phyloP scores from a whole-genome alignment of 2,797 vertebrate genomes.

The Streptopelia turtur region DNA sequence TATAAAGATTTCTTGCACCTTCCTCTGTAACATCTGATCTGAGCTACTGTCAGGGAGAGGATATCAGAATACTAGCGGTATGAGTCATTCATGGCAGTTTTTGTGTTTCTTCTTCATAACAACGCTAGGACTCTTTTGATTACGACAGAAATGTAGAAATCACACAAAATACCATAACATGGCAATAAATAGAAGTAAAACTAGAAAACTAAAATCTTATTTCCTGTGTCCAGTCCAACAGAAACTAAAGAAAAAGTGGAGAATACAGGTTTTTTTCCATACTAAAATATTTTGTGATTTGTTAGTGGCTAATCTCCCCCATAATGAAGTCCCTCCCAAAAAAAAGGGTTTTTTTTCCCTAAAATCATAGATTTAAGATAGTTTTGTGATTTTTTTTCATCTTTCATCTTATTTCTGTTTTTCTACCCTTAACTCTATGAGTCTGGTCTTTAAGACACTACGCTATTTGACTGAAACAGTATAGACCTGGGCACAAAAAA shows the following conservation, averaged over 20 bases:
- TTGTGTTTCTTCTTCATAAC: not conserved
- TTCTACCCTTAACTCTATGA: not conserved
- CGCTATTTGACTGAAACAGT: not conserved
- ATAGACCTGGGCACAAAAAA: not conserved
- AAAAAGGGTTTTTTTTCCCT: not conserved
- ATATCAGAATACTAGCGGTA: constrained; percentile 17
- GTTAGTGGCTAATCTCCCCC: not conserved
- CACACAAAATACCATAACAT: not conserved
- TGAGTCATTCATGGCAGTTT: constrained; percentile 22
- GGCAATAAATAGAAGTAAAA: not conserved
- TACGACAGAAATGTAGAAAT: not conserved
- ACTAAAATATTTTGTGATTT: not conserved
- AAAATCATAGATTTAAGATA: not conserved
- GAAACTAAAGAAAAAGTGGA: not conserved
- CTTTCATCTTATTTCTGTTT: not conserved
- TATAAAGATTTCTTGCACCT: constrained; percentile 8
- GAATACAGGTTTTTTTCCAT: not conserved
- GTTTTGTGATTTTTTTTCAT: not conserved
- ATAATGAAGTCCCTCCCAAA: not conserved
- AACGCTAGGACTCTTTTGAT: not conserved
- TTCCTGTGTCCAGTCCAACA: not conserved
- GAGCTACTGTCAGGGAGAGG: not conserved
- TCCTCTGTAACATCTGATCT: constrained; percentile 23
- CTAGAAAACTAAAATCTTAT: not conserved
- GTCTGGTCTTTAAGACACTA: not conserved